Conservation (phyloP, 2,113 vertebrate genomes). For the Eulemur rufifrons region DNA sequence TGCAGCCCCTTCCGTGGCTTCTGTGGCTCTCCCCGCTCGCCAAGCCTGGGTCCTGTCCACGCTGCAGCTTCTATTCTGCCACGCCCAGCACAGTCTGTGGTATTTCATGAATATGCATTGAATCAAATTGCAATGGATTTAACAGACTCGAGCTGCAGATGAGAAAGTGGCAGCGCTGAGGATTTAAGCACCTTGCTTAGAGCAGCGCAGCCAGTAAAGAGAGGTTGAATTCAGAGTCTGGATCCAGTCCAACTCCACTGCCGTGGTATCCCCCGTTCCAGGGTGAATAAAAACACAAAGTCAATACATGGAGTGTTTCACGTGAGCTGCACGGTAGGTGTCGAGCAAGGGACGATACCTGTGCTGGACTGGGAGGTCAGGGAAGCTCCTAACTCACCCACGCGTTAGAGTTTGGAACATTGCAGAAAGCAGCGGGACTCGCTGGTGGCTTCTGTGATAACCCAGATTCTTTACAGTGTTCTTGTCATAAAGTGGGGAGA, state of each 20-base stretch:
- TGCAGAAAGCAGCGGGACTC: neutral
- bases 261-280: neutral
- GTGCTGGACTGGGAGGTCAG: rapidly evolving
- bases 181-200: neutral
- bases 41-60: neutral
- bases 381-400: neutral
- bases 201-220: neutral
- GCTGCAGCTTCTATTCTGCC: neutral
- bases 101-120: neutral
- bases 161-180: neutral
- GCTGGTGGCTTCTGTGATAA: neutral
- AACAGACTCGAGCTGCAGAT: neutral
- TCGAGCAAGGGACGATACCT: rapidly evolving
- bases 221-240: neutral
- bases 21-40: neutral
- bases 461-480: neutral
- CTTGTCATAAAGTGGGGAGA: neutral
- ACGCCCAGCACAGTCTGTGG: neutral
- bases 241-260: neutral
- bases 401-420: neutral
- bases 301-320: neutral
- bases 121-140: neutral
- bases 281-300: neutral
- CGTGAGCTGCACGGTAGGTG: neutral
- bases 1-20: neutral